Base-by-base conservation (phyloP, 2,113 vertebrate species). In the Gymnogyps californianus region DNA sequence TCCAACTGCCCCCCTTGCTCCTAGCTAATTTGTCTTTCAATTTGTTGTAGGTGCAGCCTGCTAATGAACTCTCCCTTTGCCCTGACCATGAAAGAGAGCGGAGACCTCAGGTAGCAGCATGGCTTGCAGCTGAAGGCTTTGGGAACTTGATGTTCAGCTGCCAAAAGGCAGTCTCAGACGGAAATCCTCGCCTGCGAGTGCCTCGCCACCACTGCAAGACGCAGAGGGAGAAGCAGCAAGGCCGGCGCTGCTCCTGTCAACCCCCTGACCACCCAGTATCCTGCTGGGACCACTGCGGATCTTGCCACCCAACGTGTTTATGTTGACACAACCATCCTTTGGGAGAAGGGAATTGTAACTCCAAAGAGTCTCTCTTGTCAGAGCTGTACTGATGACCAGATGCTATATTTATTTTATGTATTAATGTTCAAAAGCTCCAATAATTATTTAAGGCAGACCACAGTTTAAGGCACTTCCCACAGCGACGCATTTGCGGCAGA, bases 11-110 rank as follows among this genome's bases (percentile, higher is more conserved):
- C 13, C 21, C 34, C 34, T 47, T 44, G 31, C 85, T 89, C 58
- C 72, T 77, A 62, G 66, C 71, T 97, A 92, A 96, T 94, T 86
- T 93, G 4, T 87, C 86, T 77, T 95, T 77, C 96, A 83, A 97
- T 98, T 96, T 93, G 58, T 97, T 97, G 89, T 98, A 98, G 98
- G 96, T 96, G 92, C 85, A 83, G 84, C 83, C 79, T 83, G 87
- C 95, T 95, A 93, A 97, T 87, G 98, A 97, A 79, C 89, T 75
- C 51, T 72, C 59, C 52, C 82, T 95, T 85, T 71, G 70, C 59
- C 83, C 95, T 81, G 76, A 81, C 93, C 87, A 93, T 96, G 97
- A 88, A 54, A 84, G 74, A 92, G 82, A 67, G 89, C 71, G 71
- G 49, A 83, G 92, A 91, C 32, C 93, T 91, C 67, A 80, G 81